Percentiles rank a stretch among this genome's conserved stretches.
Conservation (phyloP, 1,140 invertebrate genomes). For the Rhopalosiphum padi region DNA sequence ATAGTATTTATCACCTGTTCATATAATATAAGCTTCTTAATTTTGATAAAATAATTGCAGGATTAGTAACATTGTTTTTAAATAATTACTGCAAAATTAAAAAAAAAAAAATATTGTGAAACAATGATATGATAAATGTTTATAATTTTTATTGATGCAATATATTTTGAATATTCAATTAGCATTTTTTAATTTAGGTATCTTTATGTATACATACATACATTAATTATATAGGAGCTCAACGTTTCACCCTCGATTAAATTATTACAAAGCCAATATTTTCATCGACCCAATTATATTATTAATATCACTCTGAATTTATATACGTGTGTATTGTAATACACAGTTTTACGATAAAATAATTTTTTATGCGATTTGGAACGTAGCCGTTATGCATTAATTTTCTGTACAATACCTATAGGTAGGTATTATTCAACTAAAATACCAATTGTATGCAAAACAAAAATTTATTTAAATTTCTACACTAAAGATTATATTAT, state of each 20-base stretch:
- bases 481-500: background rate
- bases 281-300: background rate
- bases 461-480: background rate
- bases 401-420: background rate
- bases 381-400: background rate
- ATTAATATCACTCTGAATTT: background rate
- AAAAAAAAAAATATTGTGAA: background rate
- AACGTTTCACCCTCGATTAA: background rate
- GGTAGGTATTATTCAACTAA: background rate
- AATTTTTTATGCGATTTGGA: background rate
- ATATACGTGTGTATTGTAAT: background rate
- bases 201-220: background rate
- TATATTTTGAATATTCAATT: background rate
- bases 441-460: background rate
- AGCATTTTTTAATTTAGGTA: too few species aligned
- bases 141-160: background rate
- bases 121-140: background rate
- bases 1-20: too few species aligned
- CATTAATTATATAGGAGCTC: background rate
- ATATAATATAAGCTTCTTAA: background rate
- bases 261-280: background rate
- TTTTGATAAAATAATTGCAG: background rate
- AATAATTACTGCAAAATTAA: background rate
- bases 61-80: too few species aligned
- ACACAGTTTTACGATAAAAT: background rate